phyloP scores from a whole-genome alignment of 1,140 invertebrate genomes.

The Brachionus manjavacas region DNA sequence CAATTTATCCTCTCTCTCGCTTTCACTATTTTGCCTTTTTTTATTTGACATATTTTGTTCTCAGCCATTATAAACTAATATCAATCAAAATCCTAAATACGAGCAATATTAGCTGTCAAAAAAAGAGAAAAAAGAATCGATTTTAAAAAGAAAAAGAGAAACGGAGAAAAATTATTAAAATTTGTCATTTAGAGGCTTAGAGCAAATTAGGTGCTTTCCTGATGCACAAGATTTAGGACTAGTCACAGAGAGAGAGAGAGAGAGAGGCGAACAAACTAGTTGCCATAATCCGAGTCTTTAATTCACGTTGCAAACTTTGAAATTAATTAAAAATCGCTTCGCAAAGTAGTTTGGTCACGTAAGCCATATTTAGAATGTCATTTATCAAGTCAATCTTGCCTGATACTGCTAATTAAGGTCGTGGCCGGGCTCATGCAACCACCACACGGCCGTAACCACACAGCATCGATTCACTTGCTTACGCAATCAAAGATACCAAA shows the following conservation, averaged over 20 bases:
- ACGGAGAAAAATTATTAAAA: slow-evolving; percentile 1
- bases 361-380: not conserved
- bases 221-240: slow-evolving; percentile 18
- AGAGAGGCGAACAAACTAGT: not conserved
- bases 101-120: slow-evolving; percentile 9
- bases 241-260: not conserved
- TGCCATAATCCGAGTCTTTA: not conserved
- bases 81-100: slow-evolving; percentile 14
- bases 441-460: not conserved
- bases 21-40: not conserved
- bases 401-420: not conserved
- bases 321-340: slow-evolving; percentile 3
- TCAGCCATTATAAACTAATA: slow-evolving; percentile 23
- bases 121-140: not conserved
- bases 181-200: not conserved
- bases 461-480: not conserved
- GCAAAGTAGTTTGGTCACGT: slow-evolving; percentile 1
- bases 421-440: not conserved
- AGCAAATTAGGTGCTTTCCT: slow-evolving; percentile 2
- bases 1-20: not conserved
- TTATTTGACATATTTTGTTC: not conserved
- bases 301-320: not conserved
- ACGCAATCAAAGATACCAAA: not conserved
- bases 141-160: not conserved
- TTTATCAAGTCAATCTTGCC: slow-evolving; percentile 9